These are phyloP conservation scores for Cryptoprocta ferox DNA, from an alignment of 2,797 vertebrate genomes.

Conservation along the genomic window DNA sequence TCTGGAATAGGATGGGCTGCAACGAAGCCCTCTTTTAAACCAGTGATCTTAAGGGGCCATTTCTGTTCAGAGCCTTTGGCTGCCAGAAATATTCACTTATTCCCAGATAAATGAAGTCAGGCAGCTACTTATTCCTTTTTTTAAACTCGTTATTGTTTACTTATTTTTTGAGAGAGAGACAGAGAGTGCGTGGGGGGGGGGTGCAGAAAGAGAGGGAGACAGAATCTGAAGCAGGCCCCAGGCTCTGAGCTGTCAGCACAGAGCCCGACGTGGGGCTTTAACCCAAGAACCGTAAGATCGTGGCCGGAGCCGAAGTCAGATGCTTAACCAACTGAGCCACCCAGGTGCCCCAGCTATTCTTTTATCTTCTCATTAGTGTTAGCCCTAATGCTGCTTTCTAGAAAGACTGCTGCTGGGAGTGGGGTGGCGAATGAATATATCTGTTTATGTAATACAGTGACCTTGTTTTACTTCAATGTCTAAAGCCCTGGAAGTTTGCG, in stretches of 20 bases:
- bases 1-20: background rate
- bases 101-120: background rate
- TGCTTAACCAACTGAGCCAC: no score
- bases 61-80: background rate
- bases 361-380: constrained; percentile 8
- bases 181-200: no score
- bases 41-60: background rate
- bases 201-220: no score
- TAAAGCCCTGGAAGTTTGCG: background rate
- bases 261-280: no score
- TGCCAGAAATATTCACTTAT: background rate
- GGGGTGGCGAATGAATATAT: background rate
- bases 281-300: no score
- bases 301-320: no score
- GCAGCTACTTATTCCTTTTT: background rate
- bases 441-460: constrained; percentile 9
- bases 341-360: background rate
- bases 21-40: background rate
- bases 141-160: no score
- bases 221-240: no score
- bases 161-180: no score
- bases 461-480: constrained; percentile 23
- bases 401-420: background rate
- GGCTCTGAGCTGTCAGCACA: no score
- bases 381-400: background rate